Base-by-base conservation (phyloP, 2,797 vertebrate species). In the Anomalospiza imberbis region DNA sequence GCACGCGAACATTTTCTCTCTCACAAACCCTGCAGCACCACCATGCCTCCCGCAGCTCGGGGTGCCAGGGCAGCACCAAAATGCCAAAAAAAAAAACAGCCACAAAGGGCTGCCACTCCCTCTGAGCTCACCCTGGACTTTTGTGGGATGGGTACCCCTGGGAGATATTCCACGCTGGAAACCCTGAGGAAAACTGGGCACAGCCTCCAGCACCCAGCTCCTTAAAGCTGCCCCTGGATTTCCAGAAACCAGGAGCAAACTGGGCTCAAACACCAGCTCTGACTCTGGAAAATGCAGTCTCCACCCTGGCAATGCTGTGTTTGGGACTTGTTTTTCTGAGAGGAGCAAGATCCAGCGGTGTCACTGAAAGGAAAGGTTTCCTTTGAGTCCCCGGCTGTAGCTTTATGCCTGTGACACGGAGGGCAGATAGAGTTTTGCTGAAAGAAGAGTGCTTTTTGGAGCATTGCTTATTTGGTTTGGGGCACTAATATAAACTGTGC, bases 401-500 rank as follows among this genome's bases (percentile, higher is more conserved):
- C 76, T 93, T 68, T 65, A 2, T 75, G 51, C 90, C 72, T 0
- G 8, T 58, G 87, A 91, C 92, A 81, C 85, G 15, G 29, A 60
- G 85, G 89, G 85, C 89, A 96, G 96, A 93, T 36, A 66, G 54
- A 85, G 89, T 42, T 89, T 60, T 89, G 77, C 92, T 92, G 88
- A 95, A 66, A 97, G 95, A 95, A 91, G 94, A 96, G 89, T 81
- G 95, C 94, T 94, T 93, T 95, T 91, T 91, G 74, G 85, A 92
- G 87, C 58, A 9, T 24, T 95, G 94, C 95, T 97, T 97, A 96
- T 96, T 97, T 97, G 86, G 96, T 95, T 97, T 97, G 94, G 94
- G 94, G 91, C 92, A 93, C 89, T 97, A 95, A 91, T 93, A 95
- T 96, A 97, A 97, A 97, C 94, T 81, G 91, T 95, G 89, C 95